Evolutionary conservation across 2,888 invertebrate genomes (phyloP), one percentile per base, ranked within the genome.

Genomic region (Mesorhabditis belari): DNA sequence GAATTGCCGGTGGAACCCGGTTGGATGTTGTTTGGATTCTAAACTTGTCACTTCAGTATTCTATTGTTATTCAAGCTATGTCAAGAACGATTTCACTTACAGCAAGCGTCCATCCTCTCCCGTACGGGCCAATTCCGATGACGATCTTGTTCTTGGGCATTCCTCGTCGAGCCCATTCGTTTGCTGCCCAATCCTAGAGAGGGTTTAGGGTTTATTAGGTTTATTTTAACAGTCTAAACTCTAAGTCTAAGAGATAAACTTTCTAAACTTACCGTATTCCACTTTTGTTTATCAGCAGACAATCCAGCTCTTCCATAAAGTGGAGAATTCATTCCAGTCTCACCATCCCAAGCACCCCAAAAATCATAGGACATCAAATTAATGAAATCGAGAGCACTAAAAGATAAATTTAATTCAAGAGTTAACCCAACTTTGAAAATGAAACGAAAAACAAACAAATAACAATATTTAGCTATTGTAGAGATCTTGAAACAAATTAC

Each of bases 121-220:
- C 75, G 55, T 75, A 75, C 2, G 75, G 69, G n/a, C 74, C 61
- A 23, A 77, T 63, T 24, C 75, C 75, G 23, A 75, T 55, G 49
- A 69, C 56, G 35, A 76, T 69, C 56, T 76, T 75, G 9, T 62
- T 23, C 54, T 64, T 65, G 2, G 75, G 75, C 76, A 77, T 69
- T 27, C 75, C 75, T 5, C 53, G 28, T 9, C 62, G 28, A 6
- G 55, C 58, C 81, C 91, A 89, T 82, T 88, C 88, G 76, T 89
- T 88, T 56, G 92, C 88, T 0, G 91, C 90, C 81, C 88, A 88
- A 81, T 91, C 90, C 89, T 60, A 89, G 12, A 26, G 23, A 49
- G 23, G 50, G 27, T 25, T 35, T 17, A 1, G n/a, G 2, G 44
- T 17, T n/a, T n/a, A 35, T 35, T 35, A n/a, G 44, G 44, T n/a